Evolutionary conservation across 2,113 vertebrate genomes (phyloP), one percentile per base, ranked within the genome.

Genomic region (Asarcornis scutulata): DNA sequence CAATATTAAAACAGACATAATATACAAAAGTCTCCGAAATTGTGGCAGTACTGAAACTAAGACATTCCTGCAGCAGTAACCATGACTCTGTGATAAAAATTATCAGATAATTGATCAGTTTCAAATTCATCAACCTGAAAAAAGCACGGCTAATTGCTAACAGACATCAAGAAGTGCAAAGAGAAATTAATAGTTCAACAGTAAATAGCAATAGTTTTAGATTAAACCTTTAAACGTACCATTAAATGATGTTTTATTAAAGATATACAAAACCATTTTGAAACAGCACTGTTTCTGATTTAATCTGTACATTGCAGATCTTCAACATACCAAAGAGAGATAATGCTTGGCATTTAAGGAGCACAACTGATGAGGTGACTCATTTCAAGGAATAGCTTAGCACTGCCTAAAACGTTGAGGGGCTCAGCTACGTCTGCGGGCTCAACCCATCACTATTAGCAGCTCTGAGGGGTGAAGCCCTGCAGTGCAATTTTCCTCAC

Each of bases 21-120:
- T 40, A 89, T 21, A 21, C 27, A 64, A 38, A 97, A 91, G 25
- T 25, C 23, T 86, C 83, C 78, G 52, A 89, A 89, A 84, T 81
- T 29, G 7, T 23, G 3, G 32, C 50, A 86, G 31, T 71, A 88
- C 17, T 85, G 94, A 93, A 95, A 79, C 53, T n/a, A 73, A 83
- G 66, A 92, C 44, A 60, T 88, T 91, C 59, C 22, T 86, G 91
- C 67, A 76, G 84, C 73, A 93, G 76, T 74, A 91, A 95, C 75
- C 34, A 75, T 78, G 76, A 94, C 58, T 66, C 76, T 81, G n/a
- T 79, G 74, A 87, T 32, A 58, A 58, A 32, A 77, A 97, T 96
- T 96, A 97, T 91, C 96, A 96, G 94, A 89, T 93, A 97, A 96
- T 72, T 96, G 94, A 97, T 93, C 76, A 38, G 90, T 91, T 96